Evolutionary conservation across 2,797 vertebrate species (phyloP).

Genomic region (Crenichthys baileyi): DNA sequence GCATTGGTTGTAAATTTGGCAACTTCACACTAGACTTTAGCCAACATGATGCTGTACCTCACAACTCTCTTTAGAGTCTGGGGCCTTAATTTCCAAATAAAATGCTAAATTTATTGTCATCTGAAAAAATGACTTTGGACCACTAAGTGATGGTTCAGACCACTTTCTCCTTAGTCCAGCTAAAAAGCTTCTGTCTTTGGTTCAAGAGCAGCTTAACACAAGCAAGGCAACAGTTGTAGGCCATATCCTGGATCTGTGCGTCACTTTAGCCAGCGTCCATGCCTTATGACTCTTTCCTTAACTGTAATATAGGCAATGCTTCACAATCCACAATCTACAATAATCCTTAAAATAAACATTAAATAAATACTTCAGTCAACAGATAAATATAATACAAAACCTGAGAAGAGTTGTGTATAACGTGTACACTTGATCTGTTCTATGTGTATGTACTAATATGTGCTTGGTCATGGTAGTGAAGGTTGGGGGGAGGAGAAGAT

Average conservation of each 20-base stretch:
- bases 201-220: neutral
- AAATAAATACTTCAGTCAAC: constrained; percentile 23
- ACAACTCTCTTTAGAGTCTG: neutral
- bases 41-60: neutral
- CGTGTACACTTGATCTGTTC: constrained; percentile 18
- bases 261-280: neutral
- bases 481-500: constrained; percentile 70
- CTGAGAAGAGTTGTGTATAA: constrained; percentile 36
- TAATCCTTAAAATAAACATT: neutral
- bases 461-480: constrained; percentile 44
- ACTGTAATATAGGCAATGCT: neutral
- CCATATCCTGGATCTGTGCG: neutral
- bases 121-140: neutral
- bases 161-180: neutral
- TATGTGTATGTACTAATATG: constrained; percentile 21
- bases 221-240: neutral
- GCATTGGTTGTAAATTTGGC: neutral
- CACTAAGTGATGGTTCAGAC: neutral
- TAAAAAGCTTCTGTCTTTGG: neutral
- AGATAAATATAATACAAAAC: constrained; percentile 41
- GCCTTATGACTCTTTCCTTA: neutral
- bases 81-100: neutral
- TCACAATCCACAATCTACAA: neutral
- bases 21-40: neutral
- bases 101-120: neutral